A percentile compares a stretch with the other conserved stretches of the same genome.
Conservation (phyloP, 2,113 vertebrate genomes). For the Atherinomorus stipes region DNA sequence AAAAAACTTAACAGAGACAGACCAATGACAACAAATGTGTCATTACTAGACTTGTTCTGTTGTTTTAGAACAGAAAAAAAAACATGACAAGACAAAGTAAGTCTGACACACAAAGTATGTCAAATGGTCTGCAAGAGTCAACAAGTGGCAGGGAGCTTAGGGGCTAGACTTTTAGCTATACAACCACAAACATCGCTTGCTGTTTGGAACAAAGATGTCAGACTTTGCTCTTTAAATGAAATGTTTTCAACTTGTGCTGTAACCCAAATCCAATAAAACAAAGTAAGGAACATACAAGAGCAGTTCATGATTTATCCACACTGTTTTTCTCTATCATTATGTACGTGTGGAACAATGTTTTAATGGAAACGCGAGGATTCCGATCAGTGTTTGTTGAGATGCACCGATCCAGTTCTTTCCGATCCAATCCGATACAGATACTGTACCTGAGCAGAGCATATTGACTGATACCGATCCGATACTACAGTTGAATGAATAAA, state of each 20-base stretch:
- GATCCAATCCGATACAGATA: no score
- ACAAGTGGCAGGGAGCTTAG: background rate
- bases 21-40: conserved; percentile 40
- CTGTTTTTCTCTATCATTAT: conserved; percentile 12
- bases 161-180: background rate
- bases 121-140: background rate
- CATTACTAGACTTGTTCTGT: conserved; percentile 40
- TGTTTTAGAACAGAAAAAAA: conserved; percentile 19
- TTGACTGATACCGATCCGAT: no score
- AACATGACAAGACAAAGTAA: conserved; percentile 12
- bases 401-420: no score
- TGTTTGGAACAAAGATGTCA: background rate
- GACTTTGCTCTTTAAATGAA: background rate
- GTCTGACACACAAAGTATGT: background rate
- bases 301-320: background rate
- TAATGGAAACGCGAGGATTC: conserved; percentile 27
- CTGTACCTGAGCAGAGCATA: no score
- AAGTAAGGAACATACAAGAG: background rate
- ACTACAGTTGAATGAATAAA: no score
- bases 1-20: conserved; percentile 13
- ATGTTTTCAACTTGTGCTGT: background rate
- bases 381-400: conserved; percentile 13
- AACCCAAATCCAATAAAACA: background rate
- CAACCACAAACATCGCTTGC: background rate
- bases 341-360: conserved; percentile 14